Evolutionary conservation across 2,113 vertebrate genomes (phyloP), one percentile per base, ranked within the genome.

Genomic region (Spea multiplicata): DNA sequence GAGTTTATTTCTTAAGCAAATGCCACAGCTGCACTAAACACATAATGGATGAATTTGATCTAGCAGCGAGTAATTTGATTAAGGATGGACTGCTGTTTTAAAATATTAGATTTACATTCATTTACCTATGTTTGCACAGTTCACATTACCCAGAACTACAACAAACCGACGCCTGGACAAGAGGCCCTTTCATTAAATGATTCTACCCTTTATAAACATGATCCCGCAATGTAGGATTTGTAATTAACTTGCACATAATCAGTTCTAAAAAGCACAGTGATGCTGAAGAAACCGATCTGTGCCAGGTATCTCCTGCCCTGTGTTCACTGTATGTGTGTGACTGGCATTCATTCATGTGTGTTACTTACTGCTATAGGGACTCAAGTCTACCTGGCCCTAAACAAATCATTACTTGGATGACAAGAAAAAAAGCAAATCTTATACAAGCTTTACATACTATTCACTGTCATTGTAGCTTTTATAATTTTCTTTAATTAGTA

Each of bases 1-100:
- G 71, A 73, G 74, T 80, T 80, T 80, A 73, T 73, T 74, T 74
- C 57, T 6, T 53, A 73, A 80, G 78, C 64, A 73, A 80, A 74
- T 80, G 78, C 78, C 45, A 44, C 78, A 74, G 78, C 71, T 80
- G 71, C 78, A 68, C 71, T 80, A 49, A 80, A 80, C 78, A 74
- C 78, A 80, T 80, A 80, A 80, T 80, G 78, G 78, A 74, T 74
- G 78, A 80, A 80, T 80, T 61, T 80, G 71, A 74, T 80, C 71
- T 80, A 74, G 78, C 78, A 67, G 78, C 14, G 49, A 80, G 61
- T 80, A 80, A 80, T 80, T 74, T 50, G 64, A 80, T 80, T 80
- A 80, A 55, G 78, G 78, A 30, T 16, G 71, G 78, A 80, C 71
- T 74, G 78, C 78, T 74, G 78, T 74, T 80, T 80, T 69, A 67